phyloP scores from a whole-genome alignment of 37 sponge, comb jelly and placozoan species.

The Bolinopsis microptera region DNA sequence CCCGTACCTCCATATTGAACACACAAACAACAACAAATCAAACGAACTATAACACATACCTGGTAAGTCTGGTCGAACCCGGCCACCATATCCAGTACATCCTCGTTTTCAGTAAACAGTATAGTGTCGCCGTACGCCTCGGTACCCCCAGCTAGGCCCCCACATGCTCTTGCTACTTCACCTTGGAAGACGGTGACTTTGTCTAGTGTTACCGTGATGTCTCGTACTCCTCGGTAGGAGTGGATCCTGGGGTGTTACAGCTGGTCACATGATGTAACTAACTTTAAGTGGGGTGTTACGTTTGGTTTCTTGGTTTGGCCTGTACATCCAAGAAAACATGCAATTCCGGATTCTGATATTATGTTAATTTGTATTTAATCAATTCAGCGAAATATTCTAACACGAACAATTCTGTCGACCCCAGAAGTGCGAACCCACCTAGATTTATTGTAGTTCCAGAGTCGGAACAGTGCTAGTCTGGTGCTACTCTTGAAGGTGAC shows the following conservation, averaged over 20 bases:
- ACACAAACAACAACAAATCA: too few relatives aligned
- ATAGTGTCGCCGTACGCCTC: constrained; percentile 79
- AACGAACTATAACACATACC: constrained; percentile 59
- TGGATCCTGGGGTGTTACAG: constrained; percentile 77
- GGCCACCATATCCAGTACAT: constrained; percentile 78
- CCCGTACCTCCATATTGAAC: too few relatives aligned
- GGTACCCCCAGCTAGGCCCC: constrained; percentile 70
- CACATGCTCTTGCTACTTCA: constrained; percentile 88
- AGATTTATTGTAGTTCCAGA: constrained; percentile 99
- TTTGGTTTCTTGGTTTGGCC: too few relatives aligned
- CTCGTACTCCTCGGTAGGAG: constrained; percentile 86
- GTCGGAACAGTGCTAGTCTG: constrained; percentile 82
- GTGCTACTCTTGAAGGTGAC: constrained; percentile 68
- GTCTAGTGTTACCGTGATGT: constrained; percentile 83
- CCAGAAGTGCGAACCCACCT: too few relatives aligned
- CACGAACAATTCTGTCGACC: too few relatives aligned
- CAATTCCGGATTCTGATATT: too few relatives aligned
- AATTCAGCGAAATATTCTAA: too few relatives aligned
- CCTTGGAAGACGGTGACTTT: constrained; percentile 79
- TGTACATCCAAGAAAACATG: too few relatives aligned
- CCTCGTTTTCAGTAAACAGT: constrained; percentile 91
- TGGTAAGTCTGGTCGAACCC: constrained; percentile 77
- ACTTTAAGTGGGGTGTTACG: neutral
- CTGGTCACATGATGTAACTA: neutral
- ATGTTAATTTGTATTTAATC: too few relatives aligned